Percentiles rank a stretch among this genome's conserved stretches.
These are phyloP conservation scores for Caerostris extrusa DNA, from an alignment of 1,140 invertebrate species.

Conservation along the genomic window DNA sequence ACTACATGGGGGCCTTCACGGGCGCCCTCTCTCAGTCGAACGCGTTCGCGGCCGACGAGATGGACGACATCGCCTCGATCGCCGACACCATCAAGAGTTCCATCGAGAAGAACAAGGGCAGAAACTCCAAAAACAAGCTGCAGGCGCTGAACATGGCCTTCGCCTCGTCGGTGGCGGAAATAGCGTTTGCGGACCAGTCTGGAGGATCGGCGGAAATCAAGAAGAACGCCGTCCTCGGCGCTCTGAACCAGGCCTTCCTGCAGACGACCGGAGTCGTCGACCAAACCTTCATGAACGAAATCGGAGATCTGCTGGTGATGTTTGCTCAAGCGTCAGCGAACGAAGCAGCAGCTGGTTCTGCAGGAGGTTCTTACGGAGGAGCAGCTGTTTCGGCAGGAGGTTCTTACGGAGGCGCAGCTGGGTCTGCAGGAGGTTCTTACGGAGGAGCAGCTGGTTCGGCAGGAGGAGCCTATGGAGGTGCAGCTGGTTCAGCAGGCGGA, in stretches of 20 bases:
- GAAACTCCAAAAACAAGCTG: neutral
- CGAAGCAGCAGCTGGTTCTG: neutral
- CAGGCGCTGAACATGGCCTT: slow-evolving; percentile 49
- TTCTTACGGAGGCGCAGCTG: neutral
- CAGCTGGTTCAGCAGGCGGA: neutral
- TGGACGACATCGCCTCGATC: slow-evolving; percentile 3
- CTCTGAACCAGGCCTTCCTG: neutral
- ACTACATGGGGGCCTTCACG: neutral
- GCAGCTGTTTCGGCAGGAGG: no score
- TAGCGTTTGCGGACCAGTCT: neutral
- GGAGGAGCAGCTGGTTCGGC: no score
- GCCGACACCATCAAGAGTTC: neutral
- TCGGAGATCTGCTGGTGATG: neutral
- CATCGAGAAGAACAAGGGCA: neutral
- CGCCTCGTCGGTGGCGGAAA: slow-evolving; percentile 29
- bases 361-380: no score
- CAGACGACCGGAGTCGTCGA: slow-evolving; percentile 18
- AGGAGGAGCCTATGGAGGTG: no score
- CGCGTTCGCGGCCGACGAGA: neutral
- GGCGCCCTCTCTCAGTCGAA: neutral
- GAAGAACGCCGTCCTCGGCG: neutral
- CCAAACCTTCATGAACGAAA: slow-evolving; percentile 6
- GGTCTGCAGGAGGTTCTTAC: neutral
- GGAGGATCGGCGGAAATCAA: neutral
- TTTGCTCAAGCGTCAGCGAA: neutral